Evolutionary conservation across 2,888 invertebrate species (phyloP), one percentile per base, ranked within the genome.

Genomic region (Himalopsyche japonica): DNA sequence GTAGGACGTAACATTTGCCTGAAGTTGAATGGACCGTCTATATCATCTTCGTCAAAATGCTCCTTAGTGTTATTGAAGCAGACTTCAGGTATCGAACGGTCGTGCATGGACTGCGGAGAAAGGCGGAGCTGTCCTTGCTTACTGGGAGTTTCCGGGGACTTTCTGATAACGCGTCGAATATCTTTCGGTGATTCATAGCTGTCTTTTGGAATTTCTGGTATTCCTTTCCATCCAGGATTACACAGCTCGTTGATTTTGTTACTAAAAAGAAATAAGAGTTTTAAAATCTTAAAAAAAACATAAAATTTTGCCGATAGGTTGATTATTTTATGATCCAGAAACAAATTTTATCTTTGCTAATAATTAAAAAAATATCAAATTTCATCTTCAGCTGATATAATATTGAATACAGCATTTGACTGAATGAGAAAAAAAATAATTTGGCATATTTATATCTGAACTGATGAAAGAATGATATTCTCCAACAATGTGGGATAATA

Each of bases 21-120:
- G 88, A 95, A 95, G 88, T 95, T 93, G 89, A 94, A 95, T 0
- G 95, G 95, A 0, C 95, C 95, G 76, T 93, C 93, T 12, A 92
- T 92, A 87, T 94, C 94, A 87, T 93, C 93, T 37, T 93, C 92
- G 30, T 85, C 87, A 12, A 87, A 85, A 43, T 84, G 83, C 15
- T 85, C 87, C n/a, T 88, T 88, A 3, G 87, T 86, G 37, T 76
- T 84, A 76, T 84, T 84, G 32, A 84, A 82, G 47, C 84, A 85
- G 12, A 82, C 80, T 79, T 87, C 87, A n/a, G 85, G 83, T 24
- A 87, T 87, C 20, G 87, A 86, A 34, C 87, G 85, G 49, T 86
- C 86, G 12, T 84, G 84, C n/a, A 81, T 81, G 24, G 81, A 27
- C 8, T 79, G 80, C n/a, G 84, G 86, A 0, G 84, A 83, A 10